Base-by-base conservation (phyloP, 2,888 invertebrate genomes). In the Stegana nigrithorax region DNA sequence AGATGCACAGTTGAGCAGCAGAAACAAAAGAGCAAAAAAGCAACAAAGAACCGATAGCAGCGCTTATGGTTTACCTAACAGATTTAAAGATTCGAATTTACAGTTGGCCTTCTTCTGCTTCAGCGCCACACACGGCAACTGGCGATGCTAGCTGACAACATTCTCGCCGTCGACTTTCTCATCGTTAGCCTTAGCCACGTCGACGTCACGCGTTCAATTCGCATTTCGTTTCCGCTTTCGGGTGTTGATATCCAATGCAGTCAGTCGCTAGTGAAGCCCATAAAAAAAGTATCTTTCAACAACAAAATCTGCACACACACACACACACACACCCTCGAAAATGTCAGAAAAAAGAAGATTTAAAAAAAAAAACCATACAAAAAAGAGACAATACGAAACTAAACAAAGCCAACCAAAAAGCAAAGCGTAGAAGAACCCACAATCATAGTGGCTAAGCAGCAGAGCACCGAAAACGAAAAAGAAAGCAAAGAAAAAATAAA, bases 31-130 rank as follows among this genome's bases (percentile, higher is more conserved):
- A 36, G 36, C 36, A n/a, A n/a, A n/a, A n/a, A n/a, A n/a, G n/a
- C n/a, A n/a, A n/a, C n/a, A n/a, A n/a, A n/a, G n/a, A n/a, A n/a
- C n/a, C n/a, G n/a, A n/a, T n/a, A n/a, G n/a, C n/a, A n/a, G 36
- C 36, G 36, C 36, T 66, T 63, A 62, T 64, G 67, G 59, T 67
- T 69, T 67, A 64, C 65, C 67, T 69, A 32, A 64, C 59, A 59
- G 59, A 63, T 64, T 64, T 63, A 56, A 59, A 63, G 63, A 60
- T 62, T 62, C 27, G 23, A 17, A 36, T 60, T 64, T 66, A 23
- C 25, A 10, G 47, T 23, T 25, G 47, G 47, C 21, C 1, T 45
- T 47, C 12, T 36, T 36, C 21, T n/a, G 21, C 27, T 29, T 29
- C 10, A 7, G 29, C 29, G 29, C 29, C 29, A 6, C 29, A 29